Percentiles rank a stretch among this genome's conserved stretches.
Evolutionary conservation across 2,113 vertebrate genomes (phyloP).

Genomic region (Macroglossus sobrinus): DNA sequence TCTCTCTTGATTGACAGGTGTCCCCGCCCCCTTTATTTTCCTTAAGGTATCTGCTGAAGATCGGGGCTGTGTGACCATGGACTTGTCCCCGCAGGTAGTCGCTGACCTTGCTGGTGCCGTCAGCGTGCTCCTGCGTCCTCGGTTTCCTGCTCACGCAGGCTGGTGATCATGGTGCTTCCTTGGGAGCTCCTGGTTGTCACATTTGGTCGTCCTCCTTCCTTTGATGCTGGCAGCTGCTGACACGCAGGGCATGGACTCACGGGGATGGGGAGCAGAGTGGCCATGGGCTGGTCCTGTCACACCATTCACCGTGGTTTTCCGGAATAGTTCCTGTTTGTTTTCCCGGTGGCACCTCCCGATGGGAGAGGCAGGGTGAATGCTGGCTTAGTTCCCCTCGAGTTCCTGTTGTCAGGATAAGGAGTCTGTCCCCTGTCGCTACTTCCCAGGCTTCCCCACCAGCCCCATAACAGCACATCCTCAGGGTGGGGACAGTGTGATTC

Average conservation of each 20-base stretch:
- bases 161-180: rapidly evolving
- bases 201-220: no score
- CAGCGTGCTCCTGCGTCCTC: background rate
- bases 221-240: background rate
- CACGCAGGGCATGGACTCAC: background rate
- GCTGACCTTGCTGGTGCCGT: rapidly evolving
- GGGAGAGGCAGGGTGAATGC: background rate
- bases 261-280: background rate
- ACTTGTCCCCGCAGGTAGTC: rapidly evolving
- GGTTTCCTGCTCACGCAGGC: background rate
- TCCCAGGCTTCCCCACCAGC: background rate
- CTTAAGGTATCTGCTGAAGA: rapidly evolving
- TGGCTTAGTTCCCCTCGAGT: background rate
- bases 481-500: background rate
- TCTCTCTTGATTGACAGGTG: rapidly evolving
- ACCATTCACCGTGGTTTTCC: rapidly evolving
- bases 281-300: rapidly evolving
- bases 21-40: background rate
- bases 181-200: no score
- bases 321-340: no score
- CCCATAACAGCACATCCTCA: background rate
- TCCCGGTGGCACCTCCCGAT: background rate
- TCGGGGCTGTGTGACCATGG: rapidly evolving
- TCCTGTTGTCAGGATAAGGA: rapidly evolving
- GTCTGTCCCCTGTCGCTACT: background rate